These are phyloP conservation scores for Agapornis roseicollis DNA, from an alignment of 2,113 vertebrate species.

Conservation along the genomic window DNA sequence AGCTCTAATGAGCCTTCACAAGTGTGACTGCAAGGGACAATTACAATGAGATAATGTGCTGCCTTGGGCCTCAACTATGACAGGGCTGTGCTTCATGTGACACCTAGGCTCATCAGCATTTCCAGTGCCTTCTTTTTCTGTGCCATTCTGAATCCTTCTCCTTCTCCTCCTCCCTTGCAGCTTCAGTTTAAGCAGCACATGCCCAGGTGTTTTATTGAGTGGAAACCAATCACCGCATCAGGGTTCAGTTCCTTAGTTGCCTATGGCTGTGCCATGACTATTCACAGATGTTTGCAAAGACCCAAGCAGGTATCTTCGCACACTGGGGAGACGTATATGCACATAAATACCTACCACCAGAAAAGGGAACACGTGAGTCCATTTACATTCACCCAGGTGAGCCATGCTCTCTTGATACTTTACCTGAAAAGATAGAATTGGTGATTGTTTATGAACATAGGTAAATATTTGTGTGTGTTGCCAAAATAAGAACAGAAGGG, in stretches of 20 bases:
- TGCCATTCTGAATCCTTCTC: background rate
- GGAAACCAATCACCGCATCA: background rate
- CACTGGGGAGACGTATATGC: background rate
- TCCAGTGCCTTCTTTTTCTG: background rate
- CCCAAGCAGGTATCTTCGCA: background rate
- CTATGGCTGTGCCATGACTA: background rate
- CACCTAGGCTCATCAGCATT: background rate
- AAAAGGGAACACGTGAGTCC: constrained; percentile 80
- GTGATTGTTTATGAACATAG: background rate
- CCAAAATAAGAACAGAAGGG: constrained; percentile 49
- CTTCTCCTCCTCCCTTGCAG: background rate
- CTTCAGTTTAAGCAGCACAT: background rate
- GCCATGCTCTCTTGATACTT: constrained; percentile 79
- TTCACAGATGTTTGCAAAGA: background rate
- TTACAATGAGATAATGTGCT: background rate
- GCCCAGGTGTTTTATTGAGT: background rate
- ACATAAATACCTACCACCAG: constrained; percentile 82
- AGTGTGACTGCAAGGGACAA: background rate
- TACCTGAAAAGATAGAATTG: constrained; percentile 72
- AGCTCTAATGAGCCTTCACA: background rate
- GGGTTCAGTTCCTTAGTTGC: background rate
- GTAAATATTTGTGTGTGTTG: constrained; percentile 13
- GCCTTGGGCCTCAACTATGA: background rate
- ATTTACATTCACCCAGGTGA: constrained; percentile 68
- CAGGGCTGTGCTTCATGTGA: background rate